Percentiles rank a stretch among this genome's conserved stretches.
Evolutionary conservation across 2,888 invertebrate genomes (phyloP).

Genomic region (Nycteola revayana): DNA sequence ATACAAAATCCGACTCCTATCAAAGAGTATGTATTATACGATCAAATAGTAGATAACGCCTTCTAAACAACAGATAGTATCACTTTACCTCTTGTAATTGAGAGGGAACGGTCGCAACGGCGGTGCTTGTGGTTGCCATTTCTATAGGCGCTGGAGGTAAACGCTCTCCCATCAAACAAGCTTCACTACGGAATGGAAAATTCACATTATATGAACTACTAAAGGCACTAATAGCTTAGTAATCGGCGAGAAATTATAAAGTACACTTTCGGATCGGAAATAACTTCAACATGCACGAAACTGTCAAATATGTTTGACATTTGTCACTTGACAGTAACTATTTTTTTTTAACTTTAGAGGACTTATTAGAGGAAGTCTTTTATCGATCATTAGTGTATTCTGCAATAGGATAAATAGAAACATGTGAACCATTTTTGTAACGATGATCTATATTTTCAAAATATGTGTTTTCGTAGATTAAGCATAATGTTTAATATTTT

Average conservation of each 20-base stretch:
- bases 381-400: too few relatives aligned
- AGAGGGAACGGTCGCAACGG: slow-evolving; percentile 63
- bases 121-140: slow-evolving; percentile 74
- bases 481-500: too few relatives aligned
- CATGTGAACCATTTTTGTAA: too few relatives aligned
- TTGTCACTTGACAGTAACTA: not conserved
- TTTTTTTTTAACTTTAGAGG: too few relatives aligned
- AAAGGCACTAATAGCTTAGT: slow-evolving; percentile 10
- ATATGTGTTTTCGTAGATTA: too few relatives aligned
- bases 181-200: slow-evolving; percentile 15
- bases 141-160: slow-evolving; percentile 48
- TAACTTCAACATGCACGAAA: slow-evolving; percentile 14
- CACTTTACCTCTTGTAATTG: slow-evolving; percentile 63
- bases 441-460: too few relatives aligned
- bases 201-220: slow-evolving; percentile 45
- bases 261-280: slow-evolving; percentile 14
- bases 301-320: slow-evolving; percentile 15
- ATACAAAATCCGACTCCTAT: slow-evolving; percentile 17
- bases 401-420: too few relatives aligned
- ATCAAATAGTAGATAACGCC: slow-evolving; percentile 58
- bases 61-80: slow-evolving; percentile 18
- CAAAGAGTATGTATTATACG: slow-evolving; percentile 35
- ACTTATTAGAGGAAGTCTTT: too few relatives aligned
- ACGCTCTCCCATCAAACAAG: slow-evolving; percentile 65
- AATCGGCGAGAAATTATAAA: slow-evolving; percentile 14